Conservation (phyloP, 1,140 invertebrate genomes). For the Argopecten irradians region DNA sequence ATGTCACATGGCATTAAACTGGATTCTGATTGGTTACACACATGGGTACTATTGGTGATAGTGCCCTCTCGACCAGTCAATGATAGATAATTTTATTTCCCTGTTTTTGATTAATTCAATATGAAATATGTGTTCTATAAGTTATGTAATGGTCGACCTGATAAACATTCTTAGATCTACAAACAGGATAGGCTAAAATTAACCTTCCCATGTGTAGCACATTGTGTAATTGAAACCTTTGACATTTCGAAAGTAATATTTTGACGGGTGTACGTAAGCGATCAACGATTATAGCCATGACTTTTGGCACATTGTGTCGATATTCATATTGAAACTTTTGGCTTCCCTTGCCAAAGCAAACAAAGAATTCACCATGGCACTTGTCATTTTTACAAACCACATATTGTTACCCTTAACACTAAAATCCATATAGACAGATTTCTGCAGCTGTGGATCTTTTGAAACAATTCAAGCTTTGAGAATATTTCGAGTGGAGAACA, state of each 20-base stretch:
- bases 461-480: not conserved
- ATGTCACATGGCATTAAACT: no score
- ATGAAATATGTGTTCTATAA: not conserved
- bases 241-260: not conserved
- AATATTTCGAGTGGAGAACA: not conserved
- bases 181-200: not conserved
- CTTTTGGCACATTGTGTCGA: not conserved
- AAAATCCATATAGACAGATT: not conserved
- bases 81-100: no score
- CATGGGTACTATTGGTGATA: no score
- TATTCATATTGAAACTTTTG: not conserved
- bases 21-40: no score
- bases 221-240: not conserved
- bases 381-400: constrained; percentile 3
- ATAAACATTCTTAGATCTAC: not conserved
- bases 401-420: not conserved
- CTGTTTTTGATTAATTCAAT: no score
- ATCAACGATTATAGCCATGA: not conserved
- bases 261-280: not conserved
- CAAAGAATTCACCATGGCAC: not conserved
- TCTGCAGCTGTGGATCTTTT: not conserved
- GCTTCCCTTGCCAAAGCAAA: not conserved
- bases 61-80: no score
- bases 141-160: not conserved
- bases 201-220: not conserved